phyloP scores from a whole-genome alignment of 2,113 vertebrate species.

The Aviceda subcristata region DNA sequence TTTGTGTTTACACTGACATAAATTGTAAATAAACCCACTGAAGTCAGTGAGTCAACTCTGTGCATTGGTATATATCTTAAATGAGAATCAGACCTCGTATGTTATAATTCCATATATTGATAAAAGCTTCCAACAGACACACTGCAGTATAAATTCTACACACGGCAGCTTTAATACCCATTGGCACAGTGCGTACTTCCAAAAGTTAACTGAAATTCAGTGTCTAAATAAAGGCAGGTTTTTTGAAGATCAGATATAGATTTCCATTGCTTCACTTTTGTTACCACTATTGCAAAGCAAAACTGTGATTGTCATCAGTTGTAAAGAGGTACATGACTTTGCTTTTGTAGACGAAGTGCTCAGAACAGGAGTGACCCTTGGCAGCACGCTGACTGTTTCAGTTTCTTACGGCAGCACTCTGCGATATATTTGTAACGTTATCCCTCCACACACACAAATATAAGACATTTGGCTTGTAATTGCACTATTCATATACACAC shows the following conservation, averaged over 20 bases:
- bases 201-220: neutral
- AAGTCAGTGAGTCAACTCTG: neutral
- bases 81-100: neutral
- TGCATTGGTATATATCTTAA: neutral
- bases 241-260: neutral
- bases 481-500: neutral
- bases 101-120: neutral
- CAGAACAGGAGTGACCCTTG: neutral
- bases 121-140: neutral
- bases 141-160: neutral
- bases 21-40: neutral
- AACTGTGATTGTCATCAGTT: rapidly evolving
- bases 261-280: neutral
- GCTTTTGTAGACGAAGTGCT: neutral
- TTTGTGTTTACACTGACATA: neutral
- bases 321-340: neutral
- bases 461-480: neutral
- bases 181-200: neutral
- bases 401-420: neutral
- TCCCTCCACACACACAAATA: neutral
- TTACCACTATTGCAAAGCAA: neutral
- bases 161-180: neutral
- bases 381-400: neutral
- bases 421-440: neutral
- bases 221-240: neutral